Conservation (phyloP, 1,140 invertebrate species). For the Drosophila mauritiana region DNA sequence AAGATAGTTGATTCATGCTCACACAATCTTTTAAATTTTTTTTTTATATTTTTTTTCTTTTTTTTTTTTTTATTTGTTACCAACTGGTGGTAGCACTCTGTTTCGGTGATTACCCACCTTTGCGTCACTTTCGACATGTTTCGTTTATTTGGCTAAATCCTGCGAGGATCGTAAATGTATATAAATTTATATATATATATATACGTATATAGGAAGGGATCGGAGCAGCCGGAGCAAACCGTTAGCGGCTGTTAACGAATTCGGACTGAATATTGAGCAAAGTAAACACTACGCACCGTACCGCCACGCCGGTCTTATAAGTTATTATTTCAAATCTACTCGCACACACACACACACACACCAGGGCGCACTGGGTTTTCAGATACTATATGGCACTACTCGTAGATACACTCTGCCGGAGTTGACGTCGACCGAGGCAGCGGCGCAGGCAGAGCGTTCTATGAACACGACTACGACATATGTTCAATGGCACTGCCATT, state of each 20-base stretch:
- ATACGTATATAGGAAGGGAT: constrained; percentile 7
- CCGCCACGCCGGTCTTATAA: constrained; percentile 70
- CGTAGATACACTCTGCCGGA: constrained; percentile 20
- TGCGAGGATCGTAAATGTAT: not conserved
- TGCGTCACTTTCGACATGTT: constrained; percentile 41
- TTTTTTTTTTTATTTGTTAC: not conserved
- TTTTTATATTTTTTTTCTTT: not conserved
- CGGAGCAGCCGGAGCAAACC: constrained; percentile 51
- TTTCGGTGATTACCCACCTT: constrained; percentile 18
- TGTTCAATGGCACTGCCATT: constrained; percentile 24
- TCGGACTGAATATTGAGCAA: constrained; percentile 66
- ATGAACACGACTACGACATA: constrained; percentile 34
- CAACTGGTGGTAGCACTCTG: constrained; percentile 16
- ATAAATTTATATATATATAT: no score
- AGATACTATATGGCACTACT: constrained; percentile 33
- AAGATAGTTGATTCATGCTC: constrained; percentile 8
- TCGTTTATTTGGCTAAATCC: not conserved
- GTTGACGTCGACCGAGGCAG: not conserved
- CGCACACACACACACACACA: constrained; percentile 17
- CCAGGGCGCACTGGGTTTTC: not conserved
- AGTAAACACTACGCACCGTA: constrained; percentile 69
- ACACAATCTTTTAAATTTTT: not conserved
- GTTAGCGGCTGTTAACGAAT: constrained; percentile 80
- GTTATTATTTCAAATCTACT: constrained; percentile 74
- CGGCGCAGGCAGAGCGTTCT: constrained; percentile 28